Base-by-base conservation (phyloP, 2,888 invertebrate genomes). In the Chaetogeoica ovagalla region DNA sequence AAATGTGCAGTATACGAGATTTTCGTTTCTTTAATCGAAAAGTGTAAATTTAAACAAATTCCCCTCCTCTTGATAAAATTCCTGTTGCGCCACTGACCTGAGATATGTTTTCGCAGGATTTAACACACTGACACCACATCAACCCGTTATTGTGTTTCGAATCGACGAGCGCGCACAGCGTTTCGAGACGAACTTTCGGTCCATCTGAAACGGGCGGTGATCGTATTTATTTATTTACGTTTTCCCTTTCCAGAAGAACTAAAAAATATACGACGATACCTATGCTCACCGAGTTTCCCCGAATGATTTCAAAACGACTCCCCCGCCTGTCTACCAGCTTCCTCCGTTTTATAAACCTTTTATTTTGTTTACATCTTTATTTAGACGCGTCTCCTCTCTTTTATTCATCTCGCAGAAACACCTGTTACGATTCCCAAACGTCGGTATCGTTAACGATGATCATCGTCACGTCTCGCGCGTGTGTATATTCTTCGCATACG, bases 281-380 rank as follows among this genome's bases (percentile, higher is more conserved):
- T 19, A 57, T 23, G 19, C 62, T 15, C n/a, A 57, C 43, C 43
- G 43, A 65, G 74, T 74, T 74, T 65, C 21, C 21, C 55, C 65
- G 48, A 43, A 55, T 21, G 21, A 65, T 65, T 55, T 11, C 52
- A 3, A 52, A n/a, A 6, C 19, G 8, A 19, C 30, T 19, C 5
- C 69, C 23, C 4, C 59, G n/a, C n/a, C n/a, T n/a, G n/a, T n/a
- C n/a, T n/a, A n/a, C n/a, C 21, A 21, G 6, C 59, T 21, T 60
- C 6, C 21, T 48, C 43, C 5, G n/a, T 52, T 30, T 8, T 60
- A 23, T 4, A 74, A 74, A 39, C 55, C 74, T 74, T 74, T 65
- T 74, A 55, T 37, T 65, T 55, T 65, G 55, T 75, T 65, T 75
- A 75, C 74, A 13, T 65, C 4, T 59, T 76, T 66, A 75, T 66